Evolutionary conservation across 2,797 vertebrate genomes (phyloP).

Genomic region (Alosa sapidissima): DNA sequence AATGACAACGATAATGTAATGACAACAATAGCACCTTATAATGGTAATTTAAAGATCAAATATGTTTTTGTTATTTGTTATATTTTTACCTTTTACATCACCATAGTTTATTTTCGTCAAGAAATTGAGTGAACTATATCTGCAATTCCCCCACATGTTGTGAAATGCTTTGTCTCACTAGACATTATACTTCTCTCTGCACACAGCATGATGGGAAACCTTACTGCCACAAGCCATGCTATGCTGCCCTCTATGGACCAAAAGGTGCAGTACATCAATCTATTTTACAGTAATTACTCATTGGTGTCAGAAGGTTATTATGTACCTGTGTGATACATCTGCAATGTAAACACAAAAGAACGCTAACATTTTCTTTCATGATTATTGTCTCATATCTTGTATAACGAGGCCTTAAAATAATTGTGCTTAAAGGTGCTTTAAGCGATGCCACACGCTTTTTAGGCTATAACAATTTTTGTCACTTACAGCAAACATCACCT

Average conservation of each 20-base stretch:
- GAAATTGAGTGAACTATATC: not conserved
- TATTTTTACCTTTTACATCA: not conserved
- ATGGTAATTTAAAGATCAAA: not conserved
- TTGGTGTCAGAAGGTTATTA: slow-evolving; percentile 3
- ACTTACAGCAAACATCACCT: too few species aligned
- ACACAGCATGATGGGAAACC: slow-evolving; percentile 72
- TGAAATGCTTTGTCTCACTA: not conserved
- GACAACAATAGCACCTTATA: not conserved
- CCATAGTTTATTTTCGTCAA: not conserved
- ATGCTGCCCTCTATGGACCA: slow-evolving; percentile 70
- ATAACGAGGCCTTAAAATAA: not conserved
- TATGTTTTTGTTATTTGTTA: not conserved
- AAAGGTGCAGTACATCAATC: slow-evolving; percentile 61
- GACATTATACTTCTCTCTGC: slow-evolving; percentile 28
- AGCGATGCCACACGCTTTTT: too few species aligned
- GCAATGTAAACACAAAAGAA: not conserved
- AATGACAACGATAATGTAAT: not conserved
- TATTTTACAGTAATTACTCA: not conserved
- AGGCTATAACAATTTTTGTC: too few species aligned
- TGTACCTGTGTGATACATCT: not conserved
- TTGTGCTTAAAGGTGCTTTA: not conserved
- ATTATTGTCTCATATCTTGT: not conserved
- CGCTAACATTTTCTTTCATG: not conserved
- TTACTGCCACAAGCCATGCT: slow-evolving; percentile 74
- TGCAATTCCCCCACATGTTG: not conserved